Evolutionary conservation across 1,140 invertebrate species (phyloP).

Genomic region (Conus betulinus): DNA sequence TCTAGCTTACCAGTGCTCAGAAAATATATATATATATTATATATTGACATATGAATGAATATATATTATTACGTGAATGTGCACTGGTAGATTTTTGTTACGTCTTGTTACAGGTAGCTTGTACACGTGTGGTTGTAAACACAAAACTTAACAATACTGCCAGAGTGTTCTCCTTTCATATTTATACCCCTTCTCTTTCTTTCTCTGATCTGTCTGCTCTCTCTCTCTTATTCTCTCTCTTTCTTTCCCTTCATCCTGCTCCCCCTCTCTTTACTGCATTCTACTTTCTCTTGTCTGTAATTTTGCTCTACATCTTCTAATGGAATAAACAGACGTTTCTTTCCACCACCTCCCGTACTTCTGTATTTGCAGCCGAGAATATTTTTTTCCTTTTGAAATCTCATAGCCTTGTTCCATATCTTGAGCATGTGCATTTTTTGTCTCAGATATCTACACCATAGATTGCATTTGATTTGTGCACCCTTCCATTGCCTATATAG

Average conservation of each 20-base stretch:
- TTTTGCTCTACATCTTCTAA: neutral
- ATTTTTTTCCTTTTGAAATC: neutral
- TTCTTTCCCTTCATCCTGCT: neutral
- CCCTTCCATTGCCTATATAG: conserved; percentile 39
- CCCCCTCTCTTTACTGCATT: neutral
- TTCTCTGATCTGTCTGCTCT: neutral
- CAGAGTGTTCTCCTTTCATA: neutral
- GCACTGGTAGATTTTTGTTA: conserved; percentile 23
- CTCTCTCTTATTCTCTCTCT: neutral
- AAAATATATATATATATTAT: conserved; percentile 26
- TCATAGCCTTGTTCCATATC: conserved; percentile 10
- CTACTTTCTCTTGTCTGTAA: too few relatives aligned
- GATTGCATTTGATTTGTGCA: conserved; percentile 37
- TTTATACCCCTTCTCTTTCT: neutral
- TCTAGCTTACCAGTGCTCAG: conserved; percentile 30
- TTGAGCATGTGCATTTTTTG: neutral
- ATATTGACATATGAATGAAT: conserved; percentile 2
- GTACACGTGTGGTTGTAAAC: neutral
- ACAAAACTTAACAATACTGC: conserved; percentile 15
- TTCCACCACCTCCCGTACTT: neutral
- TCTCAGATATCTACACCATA: conserved; percentile 9
- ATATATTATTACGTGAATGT: conserved; percentile 10
- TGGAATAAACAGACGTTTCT: neutral
- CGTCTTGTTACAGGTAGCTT: neutral
- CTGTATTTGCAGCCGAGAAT: neutral